Evolutionary conservation across 1,140 invertebrate genomes (phyloP).

Genomic region (Pinna nobilis): DNA sequence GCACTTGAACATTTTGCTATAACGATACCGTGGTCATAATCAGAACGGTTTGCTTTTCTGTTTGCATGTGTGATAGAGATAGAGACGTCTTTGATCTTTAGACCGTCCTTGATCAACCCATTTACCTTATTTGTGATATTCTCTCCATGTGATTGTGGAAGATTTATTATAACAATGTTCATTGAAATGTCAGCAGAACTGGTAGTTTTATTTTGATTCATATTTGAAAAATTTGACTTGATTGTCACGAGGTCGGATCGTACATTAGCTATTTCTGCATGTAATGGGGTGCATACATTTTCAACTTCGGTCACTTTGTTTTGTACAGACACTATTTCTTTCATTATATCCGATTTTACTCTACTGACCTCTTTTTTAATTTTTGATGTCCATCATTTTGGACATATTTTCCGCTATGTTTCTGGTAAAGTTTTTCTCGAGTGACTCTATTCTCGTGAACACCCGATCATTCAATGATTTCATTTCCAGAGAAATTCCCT

Average conservation of each 20-base stretch:
- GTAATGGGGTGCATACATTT: background rate
- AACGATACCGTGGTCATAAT: background rate
- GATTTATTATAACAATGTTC: background rate
- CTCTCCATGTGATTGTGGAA: background rate
- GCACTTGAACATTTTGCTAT: background rate
- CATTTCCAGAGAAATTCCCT: background rate
- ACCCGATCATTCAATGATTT: background rate
- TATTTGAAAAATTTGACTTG: too few species aligned
- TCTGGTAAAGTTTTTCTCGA: background rate
- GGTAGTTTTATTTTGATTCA: too few species aligned
- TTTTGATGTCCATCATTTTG: background rate
- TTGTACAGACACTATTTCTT: background rate
- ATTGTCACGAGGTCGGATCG: background rate
- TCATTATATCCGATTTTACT: background rate
- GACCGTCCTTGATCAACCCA: background rate
- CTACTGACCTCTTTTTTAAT: background rate
- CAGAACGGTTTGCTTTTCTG: background rate
- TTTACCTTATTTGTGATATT: background rate
- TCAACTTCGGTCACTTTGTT: background rate
- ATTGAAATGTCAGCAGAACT: background rate
- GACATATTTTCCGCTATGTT: background rate
- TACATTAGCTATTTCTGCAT: background rate
- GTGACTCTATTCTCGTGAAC: background rate
- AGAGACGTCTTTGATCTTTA: conserved; percentile 1
- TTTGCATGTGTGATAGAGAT: background rate